Percentiles rank a stretch among this genome's conserved stretches.
Conservation (phyloP, 2,888 invertebrate species). For the Dynastes tityus region DNA sequence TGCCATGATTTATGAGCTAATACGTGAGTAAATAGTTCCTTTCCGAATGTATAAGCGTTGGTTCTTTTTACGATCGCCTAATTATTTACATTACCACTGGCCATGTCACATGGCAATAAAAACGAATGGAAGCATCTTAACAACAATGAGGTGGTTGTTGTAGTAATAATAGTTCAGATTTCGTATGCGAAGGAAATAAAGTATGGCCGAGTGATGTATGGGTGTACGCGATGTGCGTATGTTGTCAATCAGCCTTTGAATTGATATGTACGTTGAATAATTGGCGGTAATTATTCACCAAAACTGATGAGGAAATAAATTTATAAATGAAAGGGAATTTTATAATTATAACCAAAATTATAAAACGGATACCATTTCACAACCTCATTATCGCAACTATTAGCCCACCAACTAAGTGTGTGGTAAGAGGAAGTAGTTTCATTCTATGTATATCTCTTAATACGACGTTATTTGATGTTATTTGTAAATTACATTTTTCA, state of each 20-base stretch:
- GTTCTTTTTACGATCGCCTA: slow-evolving; percentile 34
- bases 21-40: slow-evolving; percentile 38
- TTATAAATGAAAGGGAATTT: background rate
- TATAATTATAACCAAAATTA: too few species aligned
- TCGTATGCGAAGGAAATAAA: background rate
- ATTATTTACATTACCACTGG: slow-evolving; percentile 25
- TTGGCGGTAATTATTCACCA: slow-evolving; percentile 11
- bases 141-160: background rate
- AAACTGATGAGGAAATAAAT: background rate
- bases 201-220: slow-evolving; percentile 13
- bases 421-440: too few species aligned
- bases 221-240: background rate
- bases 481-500: too few species aligned
- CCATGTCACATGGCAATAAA: slow-evolving; percentile 2
- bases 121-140: background rate
- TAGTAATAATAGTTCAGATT: slow-evolving; percentile 5
- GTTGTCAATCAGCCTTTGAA: slow-evolving; percentile 13
- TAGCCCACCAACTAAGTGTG: too few species aligned
- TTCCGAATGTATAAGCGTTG: slow-evolving; percentile 16
- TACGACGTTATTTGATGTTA: too few species aligned
- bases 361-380: too few species aligned
- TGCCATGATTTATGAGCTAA: slow-evolving; percentile 45
- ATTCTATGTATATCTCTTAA: too few species aligned
- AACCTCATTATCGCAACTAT: too few species aligned
- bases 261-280: slow-evolving; percentile 27